Evolutionary conservation across 2,113 vertebrate species (phyloP), one percentile per base, ranked within the genome.

Genomic region (Burhinus oedicnemus): DNA sequence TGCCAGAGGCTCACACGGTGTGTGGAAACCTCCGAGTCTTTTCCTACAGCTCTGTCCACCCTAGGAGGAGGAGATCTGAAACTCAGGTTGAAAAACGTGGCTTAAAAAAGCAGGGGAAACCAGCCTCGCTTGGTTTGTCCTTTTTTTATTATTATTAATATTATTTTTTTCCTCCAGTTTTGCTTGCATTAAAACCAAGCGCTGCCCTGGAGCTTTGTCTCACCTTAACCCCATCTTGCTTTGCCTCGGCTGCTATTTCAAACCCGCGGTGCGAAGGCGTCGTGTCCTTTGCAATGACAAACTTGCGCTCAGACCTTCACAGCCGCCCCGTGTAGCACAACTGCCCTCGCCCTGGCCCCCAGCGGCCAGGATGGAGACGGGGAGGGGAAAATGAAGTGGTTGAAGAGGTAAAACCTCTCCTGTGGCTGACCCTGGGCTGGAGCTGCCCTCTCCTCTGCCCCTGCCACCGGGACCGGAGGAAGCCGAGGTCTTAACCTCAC

Each of bases 211-310:
- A 51, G 86, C 60, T 3, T 8, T 11, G 25, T 47, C 55, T 60
- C 65, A 34, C 83, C 72, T 58, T 23, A 25, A 38, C 55, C 72
- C 68, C n/a, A 1, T 8, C 62, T 54, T 5, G 1, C 86, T 64
- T 21, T 29, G 75, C 58, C 87, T 77, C 4, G 0, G 52, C 64
- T 76, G 90, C 87, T 77, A 1, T 19, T 72, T 57, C 82, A 66
- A 16, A 13, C 42, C 45, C 13, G 0, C 0, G 0, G 17, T 15
- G 26, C 1, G 23, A 44, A 4, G 27, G 3, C 5, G 1, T 80
- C 29, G 1, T 1, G 9, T 27, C 54, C 70, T 84, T 36, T 11
- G 54, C 66, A 25, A 1, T 4, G 58, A 85, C 52, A 38, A 16
- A n/a, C 1, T 2, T 11, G 60, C 9, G 8, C 72, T 85, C 52